Evolutionary conservation across 2,113 vertebrate genomes (phyloP).

Genomic region (Prochilodus magdalenae): DNA sequence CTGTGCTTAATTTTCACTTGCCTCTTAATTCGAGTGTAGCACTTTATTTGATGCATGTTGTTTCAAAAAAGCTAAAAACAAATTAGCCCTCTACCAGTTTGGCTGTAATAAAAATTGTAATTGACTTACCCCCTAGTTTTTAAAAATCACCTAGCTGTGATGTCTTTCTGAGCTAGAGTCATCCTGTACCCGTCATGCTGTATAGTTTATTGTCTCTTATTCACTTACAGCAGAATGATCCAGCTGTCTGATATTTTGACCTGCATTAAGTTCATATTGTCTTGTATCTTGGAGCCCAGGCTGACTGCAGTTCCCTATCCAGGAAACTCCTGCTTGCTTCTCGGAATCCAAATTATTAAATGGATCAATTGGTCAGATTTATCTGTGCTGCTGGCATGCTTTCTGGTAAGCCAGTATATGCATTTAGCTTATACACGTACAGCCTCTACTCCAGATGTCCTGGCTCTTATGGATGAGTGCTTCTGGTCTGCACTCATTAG

Average conservation of each 20-base stretch:
- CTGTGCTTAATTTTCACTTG: no score
- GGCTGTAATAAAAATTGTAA: no score
- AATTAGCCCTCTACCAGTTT: no score
- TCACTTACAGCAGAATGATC: background rate
- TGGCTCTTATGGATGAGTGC: slow-evolving; percentile 31
- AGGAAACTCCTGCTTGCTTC: slow-evolving; percentile 21
- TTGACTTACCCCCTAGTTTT: background rate
- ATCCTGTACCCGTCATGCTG: slow-evolving; percentile 15
- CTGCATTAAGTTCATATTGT: background rate
- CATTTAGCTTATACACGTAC: slow-evolving; percentile 5
- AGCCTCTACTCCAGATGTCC: slow-evolving; percentile 25
- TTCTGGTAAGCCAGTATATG: slow-evolving; percentile 11
- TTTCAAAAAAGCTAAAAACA: no score
- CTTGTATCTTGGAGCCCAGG: background rate
- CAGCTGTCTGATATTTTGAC: slow-evolving; percentile 10
- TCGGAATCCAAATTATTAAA: slow-evolving; percentile 10
- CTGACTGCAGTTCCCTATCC: background rate
- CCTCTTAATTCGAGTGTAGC: no score
- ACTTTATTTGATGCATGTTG: no score
- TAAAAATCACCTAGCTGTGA: background rate
- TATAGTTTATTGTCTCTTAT: slow-evolving; percentile 22
- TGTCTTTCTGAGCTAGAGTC: background rate
- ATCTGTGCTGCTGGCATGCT: slow-evolving; percentile 16
- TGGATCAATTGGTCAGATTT: slow-evolving; percentile 35
- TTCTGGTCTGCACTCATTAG: slow-evolving; percentile 50